Percentiles rank a stretch among this genome's conserved stretches.
phyloP scores from a whole-genome alignment of 2,888 invertebrate species.

The Drosophila anomelani region DNA sequence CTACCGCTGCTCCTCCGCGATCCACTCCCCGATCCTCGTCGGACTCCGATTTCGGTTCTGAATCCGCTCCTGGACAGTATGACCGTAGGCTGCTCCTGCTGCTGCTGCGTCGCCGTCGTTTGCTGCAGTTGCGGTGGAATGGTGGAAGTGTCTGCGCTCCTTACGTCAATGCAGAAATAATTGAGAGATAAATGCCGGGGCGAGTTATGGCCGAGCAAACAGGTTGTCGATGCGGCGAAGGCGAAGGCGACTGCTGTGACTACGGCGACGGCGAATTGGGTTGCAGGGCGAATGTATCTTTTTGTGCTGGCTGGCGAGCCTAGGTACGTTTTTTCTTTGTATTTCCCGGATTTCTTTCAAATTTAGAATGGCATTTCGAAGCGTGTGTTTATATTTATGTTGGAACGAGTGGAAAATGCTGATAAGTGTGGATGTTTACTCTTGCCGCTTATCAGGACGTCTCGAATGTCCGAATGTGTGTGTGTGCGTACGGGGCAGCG shows the following conservation, averaged over 20 bases:
- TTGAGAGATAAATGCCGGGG: slow-evolving; percentile 53
- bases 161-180: slow-evolving; percentile 59
- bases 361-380: slow-evolving; percentile 66
- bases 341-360: slow-evolving; percentile 44
- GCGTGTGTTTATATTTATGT: slow-evolving; percentile 38
- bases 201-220: slow-evolving; percentile 69
- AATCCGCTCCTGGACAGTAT: slow-evolving; percentile 45
- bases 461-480: slow-evolving; percentile 29
- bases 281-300: slow-evolving; percentile 53
- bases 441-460: slow-evolving; percentile 60
- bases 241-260: slow-evolving; percentile 47
- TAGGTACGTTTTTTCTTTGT: slow-evolving; percentile 36
- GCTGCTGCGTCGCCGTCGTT: slow-evolving; percentile 62
- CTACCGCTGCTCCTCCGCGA: slow-evolving; percentile 22
- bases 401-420: slow-evolving; percentile 38
- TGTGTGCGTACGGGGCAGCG: slow-evolving; percentile 5
- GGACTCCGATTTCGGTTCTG: slow-evolving; percentile 29
- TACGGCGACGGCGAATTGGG: slow-evolving; percentile 64
- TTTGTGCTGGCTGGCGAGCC: slow-evolving; percentile 16
- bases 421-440: slow-evolving; percentile 48
- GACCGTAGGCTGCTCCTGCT: slow-evolving; percentile 16
- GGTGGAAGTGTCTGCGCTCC: slow-evolving; percentile 67
- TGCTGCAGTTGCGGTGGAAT: slow-evolving; percentile 82
- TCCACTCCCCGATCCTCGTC: slow-evolving; percentile 29
- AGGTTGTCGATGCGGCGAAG: slow-evolving; percentile 67